These are phyloP conservation scores for Channa striata DNA, from an alignment of 2,797 vertebrate species.

Conservation along the genomic window DNA sequence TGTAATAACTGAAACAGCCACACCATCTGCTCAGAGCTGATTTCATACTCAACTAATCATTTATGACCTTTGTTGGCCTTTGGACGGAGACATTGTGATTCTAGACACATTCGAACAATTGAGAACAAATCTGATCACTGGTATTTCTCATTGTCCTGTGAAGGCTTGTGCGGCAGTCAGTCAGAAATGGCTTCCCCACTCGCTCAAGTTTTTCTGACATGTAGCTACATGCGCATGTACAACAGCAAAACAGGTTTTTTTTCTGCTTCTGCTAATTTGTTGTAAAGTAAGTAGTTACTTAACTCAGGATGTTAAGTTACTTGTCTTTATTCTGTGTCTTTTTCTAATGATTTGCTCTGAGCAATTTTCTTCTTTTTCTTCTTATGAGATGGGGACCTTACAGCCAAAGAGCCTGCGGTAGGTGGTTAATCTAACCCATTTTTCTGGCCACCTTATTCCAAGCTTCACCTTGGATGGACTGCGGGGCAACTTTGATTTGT, in stretches of 20 bases:
- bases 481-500: too few relatives aligned
- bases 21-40: conserved; percentile 66
- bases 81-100: conserved; percentile 45
- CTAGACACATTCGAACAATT: conserved; percentile 22
- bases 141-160: conserved; percentile 22
- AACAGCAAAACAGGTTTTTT: not conserved
- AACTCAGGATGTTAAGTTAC: conserved; percentile 1
- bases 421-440: not conserved
- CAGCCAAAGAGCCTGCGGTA: too few relatives aligned
- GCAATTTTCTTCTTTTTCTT: conserved; percentile 7
- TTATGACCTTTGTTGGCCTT: conserved; percentile 69
- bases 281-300: conserved; percentile 2
- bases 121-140: conserved; percentile 25
- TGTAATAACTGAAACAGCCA: conserved; percentile 51
- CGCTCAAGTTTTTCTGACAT: conserved; percentile 17
- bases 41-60: conserved; percentile 63
- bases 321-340: conserved; percentile 29
- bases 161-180: conserved; percentile 16
- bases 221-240: conserved; percentile 28
- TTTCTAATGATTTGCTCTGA: conserved; percentile 40
- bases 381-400: too few relatives aligned
- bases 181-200: not conserved
- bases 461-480: too few relatives aligned
- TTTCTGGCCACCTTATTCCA: not conserved
- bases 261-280: not conserved